Conservation (phyloP, 2,797 vertebrate genomes). For the Chelon labrosus region DNA sequence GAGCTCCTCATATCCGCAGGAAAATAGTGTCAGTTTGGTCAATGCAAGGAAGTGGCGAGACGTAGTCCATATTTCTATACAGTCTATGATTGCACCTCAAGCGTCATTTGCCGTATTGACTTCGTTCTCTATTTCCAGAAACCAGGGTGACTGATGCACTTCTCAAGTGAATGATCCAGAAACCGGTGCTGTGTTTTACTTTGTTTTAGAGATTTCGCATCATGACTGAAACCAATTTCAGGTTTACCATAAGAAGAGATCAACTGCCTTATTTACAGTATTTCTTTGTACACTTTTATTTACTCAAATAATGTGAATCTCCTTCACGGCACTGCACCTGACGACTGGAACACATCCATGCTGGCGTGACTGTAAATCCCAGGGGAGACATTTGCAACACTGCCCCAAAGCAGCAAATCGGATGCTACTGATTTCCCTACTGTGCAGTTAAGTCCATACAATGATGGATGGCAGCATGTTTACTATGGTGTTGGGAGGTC, state of each 20-base stretch:
- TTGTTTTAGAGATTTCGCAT: background rate
- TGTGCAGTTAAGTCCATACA: conserved; percentile 36
- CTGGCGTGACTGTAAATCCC: conserved; percentile 25
- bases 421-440: conserved; percentile 50
- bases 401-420: background rate
- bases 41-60: too few relatives aligned
- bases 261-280: background rate
- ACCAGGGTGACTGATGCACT: background rate
- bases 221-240: background rate
- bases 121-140: background rate
- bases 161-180: background rate
- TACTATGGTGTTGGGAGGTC: conserved; percentile 14
- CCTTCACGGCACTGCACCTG: conserved; percentile 33
- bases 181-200: background rate
- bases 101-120: background rate
- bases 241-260: background rate
- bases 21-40: too few relatives aligned
- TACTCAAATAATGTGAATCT: background rate
- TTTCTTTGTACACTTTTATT: conserved; percentile 6
- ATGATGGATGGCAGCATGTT: background rate
- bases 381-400: conserved; percentile 17
- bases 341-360: conserved; percentile 7
- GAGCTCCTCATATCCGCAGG: too few relatives aligned
- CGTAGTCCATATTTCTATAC: too few relatives aligned
- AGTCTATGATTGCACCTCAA: background rate